A percentile compares a stretch with the other conserved stretches of the same genome.
phyloP scores from a whole-genome alignment of 2,113 vertebrate genomes.

The Prolemur simus region DNA sequence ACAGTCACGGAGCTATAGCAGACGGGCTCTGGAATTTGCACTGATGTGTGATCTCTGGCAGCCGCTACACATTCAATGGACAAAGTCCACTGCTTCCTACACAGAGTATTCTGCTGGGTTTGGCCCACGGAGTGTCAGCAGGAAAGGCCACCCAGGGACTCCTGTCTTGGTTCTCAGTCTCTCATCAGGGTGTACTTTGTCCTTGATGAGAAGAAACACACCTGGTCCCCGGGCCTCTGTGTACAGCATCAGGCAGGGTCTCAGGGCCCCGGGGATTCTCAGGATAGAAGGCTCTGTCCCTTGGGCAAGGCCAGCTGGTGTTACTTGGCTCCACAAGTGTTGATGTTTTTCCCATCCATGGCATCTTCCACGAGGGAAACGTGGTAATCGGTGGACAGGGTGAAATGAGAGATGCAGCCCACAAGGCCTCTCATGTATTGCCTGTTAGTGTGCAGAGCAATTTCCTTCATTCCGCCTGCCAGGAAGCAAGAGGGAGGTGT shows the following conservation, averaged over 20 bases:
- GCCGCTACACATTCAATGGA: slow-evolving; percentile 43
- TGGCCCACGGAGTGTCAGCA: slow-evolving; percentile 41
- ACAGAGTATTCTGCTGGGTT: slow-evolving; percentile 53
- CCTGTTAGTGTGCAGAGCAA: slow-evolving; percentile 93
- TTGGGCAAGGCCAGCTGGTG: slow-evolving; percentile 24
- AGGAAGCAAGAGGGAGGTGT: slow-evolving; percentile 24
- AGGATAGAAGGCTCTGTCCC: slow-evolving; percentile 49
- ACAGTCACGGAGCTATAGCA: slow-evolving; percentile 42
- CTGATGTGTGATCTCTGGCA: slow-evolving; percentile 10
- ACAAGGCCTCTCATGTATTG: slow-evolving; percentile 93
- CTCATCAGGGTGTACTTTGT: slow-evolving; percentile 63
- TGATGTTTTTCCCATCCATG: slow-evolving; percentile 95
- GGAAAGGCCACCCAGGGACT: slow-evolving; percentile 45
- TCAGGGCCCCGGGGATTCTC: slow-evolving; percentile 48
- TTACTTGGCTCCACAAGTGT: slow-evolving; percentile 93
- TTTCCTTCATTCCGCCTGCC: slow-evolving; percentile 97
- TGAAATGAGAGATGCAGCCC: slow-evolving; percentile 97
- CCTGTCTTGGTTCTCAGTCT: not conserved
- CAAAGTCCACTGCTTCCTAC: slow-evolving; percentile 50
- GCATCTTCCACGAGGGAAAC: slow-evolving; percentile 95
- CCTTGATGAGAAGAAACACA: slow-evolving; percentile 9
- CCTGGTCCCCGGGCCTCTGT: not conserved
- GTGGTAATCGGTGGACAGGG: slow-evolving; percentile 95
- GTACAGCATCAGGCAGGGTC: not conserved
- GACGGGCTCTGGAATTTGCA: slow-evolving; percentile 52